Conservation (phyloP, 2,888 invertebrate genomes). For the Ptilodon capucinus region DNA sequence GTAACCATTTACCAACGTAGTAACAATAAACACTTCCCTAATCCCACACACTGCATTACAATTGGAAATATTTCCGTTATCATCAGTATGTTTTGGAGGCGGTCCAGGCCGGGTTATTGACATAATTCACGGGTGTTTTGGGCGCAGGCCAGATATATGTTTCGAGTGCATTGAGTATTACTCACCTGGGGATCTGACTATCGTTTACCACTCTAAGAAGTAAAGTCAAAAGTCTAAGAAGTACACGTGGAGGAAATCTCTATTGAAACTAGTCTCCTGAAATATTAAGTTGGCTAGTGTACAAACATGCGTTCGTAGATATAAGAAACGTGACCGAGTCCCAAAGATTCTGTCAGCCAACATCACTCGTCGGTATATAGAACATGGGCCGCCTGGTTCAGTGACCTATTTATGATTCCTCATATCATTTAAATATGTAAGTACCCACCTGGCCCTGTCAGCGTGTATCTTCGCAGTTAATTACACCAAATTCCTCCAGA, state of each 20-base stretch:
- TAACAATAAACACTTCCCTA: too few relatives aligned
- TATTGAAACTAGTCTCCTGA: background rate
- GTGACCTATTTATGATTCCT: background rate
- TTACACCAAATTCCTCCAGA: background rate
- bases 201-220: background rate
- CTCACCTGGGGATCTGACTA: slow-evolving; percentile 9
- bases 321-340: background rate
- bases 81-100: slow-evolving; percentile 18
- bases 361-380: background rate
- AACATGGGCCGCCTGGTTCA: background rate
- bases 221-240: background rate
- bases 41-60: too few relatives aligned
- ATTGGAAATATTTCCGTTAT: slow-evolving; percentile 21
- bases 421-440: background rate
- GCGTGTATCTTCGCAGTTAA: too few relatives aligned
- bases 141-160: slow-evolving; percentile 30
- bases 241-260: background rate
- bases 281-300: too few relatives aligned
- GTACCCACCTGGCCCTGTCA: too few relatives aligned
- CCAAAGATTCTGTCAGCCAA: background rate
- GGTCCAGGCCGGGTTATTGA: slow-evolving; percentile 39
- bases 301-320: background rate
- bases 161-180: slow-evolving; percentile 22
- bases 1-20: too few relatives aligned
- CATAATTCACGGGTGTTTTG: slow-evolving; percentile 32